These are phyloP conservation scores for Oxyruncus cristatus DNA, from an alignment of 2,113 vertebrate genomes.

Conservation along the genomic window DNA sequence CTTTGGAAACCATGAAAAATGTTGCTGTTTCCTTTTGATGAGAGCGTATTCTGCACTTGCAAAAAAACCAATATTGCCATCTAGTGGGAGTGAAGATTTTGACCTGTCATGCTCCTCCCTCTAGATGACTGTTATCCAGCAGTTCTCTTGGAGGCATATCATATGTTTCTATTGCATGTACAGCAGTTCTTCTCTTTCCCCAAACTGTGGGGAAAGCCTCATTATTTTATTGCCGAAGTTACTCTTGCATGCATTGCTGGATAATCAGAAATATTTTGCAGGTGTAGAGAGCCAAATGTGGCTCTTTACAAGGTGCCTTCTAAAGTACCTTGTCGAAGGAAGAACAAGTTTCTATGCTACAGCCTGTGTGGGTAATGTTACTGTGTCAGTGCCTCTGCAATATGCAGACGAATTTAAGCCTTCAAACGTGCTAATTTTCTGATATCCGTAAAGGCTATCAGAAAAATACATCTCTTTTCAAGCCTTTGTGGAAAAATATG, in stretches of 20 bases:
- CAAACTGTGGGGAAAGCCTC: neutral
- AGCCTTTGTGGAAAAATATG: neutral
- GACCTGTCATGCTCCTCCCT: slow-evolving; percentile 32
- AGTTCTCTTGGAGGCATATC: neutral
- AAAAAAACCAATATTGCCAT: slow-evolving; percentile 73
- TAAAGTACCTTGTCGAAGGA: neutral
- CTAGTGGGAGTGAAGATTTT: slow-evolving; percentile 69
- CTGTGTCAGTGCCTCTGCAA: neutral
- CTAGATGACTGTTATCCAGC: neutral
- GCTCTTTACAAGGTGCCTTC: neutral
- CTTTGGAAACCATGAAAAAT: slow-evolving; percentile 3
- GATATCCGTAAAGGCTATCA: neutral
- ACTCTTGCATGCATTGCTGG: neutral
- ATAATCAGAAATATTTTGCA: neutral
- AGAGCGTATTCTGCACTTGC: neutral
- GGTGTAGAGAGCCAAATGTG: neutral
- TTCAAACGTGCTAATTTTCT: neutral
- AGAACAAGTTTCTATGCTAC: neutral
- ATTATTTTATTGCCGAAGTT: neutral
- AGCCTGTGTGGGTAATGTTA: neutral
- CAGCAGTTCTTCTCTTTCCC: neutral
- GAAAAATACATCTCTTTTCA: neutral
- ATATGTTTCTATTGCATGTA: neutral
- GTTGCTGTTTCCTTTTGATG: neutral
- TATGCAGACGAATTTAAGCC: neutral